Conservation (phyloP, 2,113 vertebrate genomes). For the Ophthalmotilapia sp. region DNA sequence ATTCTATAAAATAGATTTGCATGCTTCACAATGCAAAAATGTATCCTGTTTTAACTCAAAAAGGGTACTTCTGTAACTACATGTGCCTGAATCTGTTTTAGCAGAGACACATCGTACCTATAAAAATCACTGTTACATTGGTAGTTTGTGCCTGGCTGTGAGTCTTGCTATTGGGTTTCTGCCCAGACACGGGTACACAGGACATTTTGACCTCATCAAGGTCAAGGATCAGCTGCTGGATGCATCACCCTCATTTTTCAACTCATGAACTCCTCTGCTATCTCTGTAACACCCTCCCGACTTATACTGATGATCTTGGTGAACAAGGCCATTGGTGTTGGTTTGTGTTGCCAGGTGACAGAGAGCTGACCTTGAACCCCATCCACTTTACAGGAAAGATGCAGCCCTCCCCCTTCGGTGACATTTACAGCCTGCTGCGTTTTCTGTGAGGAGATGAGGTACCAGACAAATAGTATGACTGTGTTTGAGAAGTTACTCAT, state of each 20-base stretch:
- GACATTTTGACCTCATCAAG: too few species aligned
- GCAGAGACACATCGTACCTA: constrained; percentile 46
- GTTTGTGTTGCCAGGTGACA: constrained; percentile 73
- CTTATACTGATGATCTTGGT: constrained; percentile 63
- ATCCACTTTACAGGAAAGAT: constrained; percentile 67
- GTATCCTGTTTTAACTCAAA: not conserved
- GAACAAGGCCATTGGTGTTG: not conserved
- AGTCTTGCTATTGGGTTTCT: constrained; percentile 6
- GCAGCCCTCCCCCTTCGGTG: constrained; percentile 61
- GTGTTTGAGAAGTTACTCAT: too few species aligned
- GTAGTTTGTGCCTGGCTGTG: constrained; percentile 40
- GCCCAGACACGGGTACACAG: constrained; percentile 70
- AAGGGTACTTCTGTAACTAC: not conserved
- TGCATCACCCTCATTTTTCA: constrained; percentile 48
- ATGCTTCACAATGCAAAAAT: not conserved
- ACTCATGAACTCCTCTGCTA: constrained; percentile 4
- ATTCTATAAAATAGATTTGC: not conserved
- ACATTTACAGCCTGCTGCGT: not conserved
- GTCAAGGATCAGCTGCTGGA: constrained; percentile 48
- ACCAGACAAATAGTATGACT: too few species aligned
- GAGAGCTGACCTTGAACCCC: constrained; percentile 62
- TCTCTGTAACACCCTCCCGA: constrained; percentile 56
- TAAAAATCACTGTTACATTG: constrained; percentile 53
- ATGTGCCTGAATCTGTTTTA: not conserved
- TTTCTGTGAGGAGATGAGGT: constrained; percentile 69